Evolutionary conservation across 2,888 invertebrate species (phyloP).

Genomic region (Hirudinaria manillensis): DNA sequence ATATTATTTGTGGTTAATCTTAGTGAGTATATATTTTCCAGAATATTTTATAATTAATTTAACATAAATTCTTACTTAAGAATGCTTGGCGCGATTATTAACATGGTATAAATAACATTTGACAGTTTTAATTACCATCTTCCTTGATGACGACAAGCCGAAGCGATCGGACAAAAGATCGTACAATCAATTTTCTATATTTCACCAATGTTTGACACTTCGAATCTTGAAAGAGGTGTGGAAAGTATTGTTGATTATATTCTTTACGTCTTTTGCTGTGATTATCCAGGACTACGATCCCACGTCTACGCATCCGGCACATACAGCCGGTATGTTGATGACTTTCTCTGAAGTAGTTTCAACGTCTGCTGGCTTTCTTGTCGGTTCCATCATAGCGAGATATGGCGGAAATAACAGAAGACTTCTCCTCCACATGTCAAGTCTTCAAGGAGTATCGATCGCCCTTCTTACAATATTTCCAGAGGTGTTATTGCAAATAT

Average conservation of each 20-base stretch:
- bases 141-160: constrained; percentile 3
- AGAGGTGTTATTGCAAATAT: constrained; percentile 42
- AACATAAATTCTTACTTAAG: too few species aligned
- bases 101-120: too few species aligned
- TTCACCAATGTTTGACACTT: too few species aligned
- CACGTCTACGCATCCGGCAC: constrained; percentile 45
- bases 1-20: constrained; percentile 47
- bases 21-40: constrained; percentile 41
- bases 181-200: neutral
- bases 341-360: constrained; percentile 49
- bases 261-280: constrained; percentile 50
- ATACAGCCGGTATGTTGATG: constrained; percentile 49
- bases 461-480: constrained; percentile 42
- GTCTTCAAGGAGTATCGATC: constrained; percentile 43
- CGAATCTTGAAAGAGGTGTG: constrained; percentile 40
- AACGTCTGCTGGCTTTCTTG: constrained; percentile 48
- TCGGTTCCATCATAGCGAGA: constrained; percentile 44
- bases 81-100: too few species aligned
- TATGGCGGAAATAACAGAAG: constrained; percentile 43
- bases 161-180: neutral
- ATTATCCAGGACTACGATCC: constrained; percentile 51
- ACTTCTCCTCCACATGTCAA: constrained; percentile 44
- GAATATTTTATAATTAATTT: neutral
- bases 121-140: constrained; percentile 8
- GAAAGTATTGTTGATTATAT: constrained; percentile 51